Evolutionary conservation across 2,888 invertebrate species (phyloP).

Genomic region (Euphydryas editha): DNA sequence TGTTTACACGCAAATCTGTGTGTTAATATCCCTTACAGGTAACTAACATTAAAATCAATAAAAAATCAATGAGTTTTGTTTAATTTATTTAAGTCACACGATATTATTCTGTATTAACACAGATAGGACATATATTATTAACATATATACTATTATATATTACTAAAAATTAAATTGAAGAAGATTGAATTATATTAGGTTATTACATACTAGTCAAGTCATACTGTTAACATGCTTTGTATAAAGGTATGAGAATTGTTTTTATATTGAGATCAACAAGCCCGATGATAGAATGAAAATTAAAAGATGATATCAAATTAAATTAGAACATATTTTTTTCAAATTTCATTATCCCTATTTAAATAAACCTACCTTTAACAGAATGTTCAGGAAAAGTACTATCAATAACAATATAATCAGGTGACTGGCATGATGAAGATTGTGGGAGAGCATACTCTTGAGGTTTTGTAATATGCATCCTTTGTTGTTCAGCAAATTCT

Average conservation of each 20-base stretch:
- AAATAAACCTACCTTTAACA: slow-evolving; percentile 56
- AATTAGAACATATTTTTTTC: background rate
- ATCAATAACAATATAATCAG: slow-evolving; percentile 56
- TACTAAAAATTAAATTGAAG: too few relatives aligned
- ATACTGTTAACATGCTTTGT: too few relatives aligned
- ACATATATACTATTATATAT: too few relatives aligned
- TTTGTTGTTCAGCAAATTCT: slow-evolving; percentile 19
- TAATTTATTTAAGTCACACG: background rate
- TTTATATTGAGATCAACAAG: too few relatives aligned
- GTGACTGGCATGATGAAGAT: slow-evolving; percentile 64
- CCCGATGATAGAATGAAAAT: too few relatives aligned
- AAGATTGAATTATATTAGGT: too few relatives aligned
- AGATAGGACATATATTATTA: background rate
- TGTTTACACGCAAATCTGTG: too few relatives aligned
- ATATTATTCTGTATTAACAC: background rate
- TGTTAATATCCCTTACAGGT: background rate
- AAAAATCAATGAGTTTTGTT: background rate
- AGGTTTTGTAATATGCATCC: slow-evolving; percentile 4
- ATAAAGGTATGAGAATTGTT: too few relatives aligned
- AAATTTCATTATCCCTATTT: background rate
- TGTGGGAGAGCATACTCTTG: slow-evolving; percentile 42
- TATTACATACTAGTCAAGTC: too few relatives aligned
- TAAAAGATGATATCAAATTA: background rate
- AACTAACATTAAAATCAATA: background rate
- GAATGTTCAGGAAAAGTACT: slow-evolving; percentile 42